These are phyloP conservation scores for Papilio protenor DNA, from an alignment of 2,888 invertebrate genomes.

Conservation along the genomic window DNA sequence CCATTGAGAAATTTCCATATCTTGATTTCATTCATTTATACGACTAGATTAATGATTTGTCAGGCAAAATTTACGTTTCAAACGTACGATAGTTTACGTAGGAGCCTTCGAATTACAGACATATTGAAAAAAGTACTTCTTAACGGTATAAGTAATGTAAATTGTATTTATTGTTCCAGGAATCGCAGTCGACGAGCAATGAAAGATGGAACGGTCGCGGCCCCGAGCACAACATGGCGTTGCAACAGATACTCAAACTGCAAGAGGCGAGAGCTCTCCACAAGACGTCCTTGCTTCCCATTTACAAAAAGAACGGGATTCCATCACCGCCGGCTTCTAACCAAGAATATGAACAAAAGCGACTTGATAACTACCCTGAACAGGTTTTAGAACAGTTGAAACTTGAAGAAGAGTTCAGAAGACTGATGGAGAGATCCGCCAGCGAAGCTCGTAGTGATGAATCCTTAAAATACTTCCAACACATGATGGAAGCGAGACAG, in stretches of 20 bases:
- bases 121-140: neutral
- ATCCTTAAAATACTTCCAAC: conserved; percentile 76
- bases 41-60: neutral
- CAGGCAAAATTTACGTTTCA: no score
- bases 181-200: conserved; percentile 91
- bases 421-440: conserved; percentile 84
- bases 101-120: no score
- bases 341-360: conserved; percentile 63
- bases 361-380: conserved; percentile 71
- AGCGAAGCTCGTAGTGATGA: conserved; percentile 74
- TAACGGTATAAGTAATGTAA: neutral
- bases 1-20: neutral
- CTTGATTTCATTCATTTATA: neutral
- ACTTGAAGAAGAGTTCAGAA: conserved; percentile 83
- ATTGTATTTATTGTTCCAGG: conserved; percentile 85
- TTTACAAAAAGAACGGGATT: conserved; percentile 77
- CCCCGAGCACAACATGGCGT: conserved; percentile 95
- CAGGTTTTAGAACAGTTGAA: conserved; percentile 77
- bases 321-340: conserved; percentile 83
- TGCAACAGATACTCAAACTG: conserved; percentile 96
- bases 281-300: conserved; percentile 82
- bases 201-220: conserved; percentile 96
- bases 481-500: conserved; percentile 78
- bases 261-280: conserved; percentile 92
- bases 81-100: no score